Evolutionary conservation across 2,113 vertebrate genomes (phyloP), one percentile per base, ranked within the genome.

Genomic region (Nyctereutes procyonoides): DNA sequence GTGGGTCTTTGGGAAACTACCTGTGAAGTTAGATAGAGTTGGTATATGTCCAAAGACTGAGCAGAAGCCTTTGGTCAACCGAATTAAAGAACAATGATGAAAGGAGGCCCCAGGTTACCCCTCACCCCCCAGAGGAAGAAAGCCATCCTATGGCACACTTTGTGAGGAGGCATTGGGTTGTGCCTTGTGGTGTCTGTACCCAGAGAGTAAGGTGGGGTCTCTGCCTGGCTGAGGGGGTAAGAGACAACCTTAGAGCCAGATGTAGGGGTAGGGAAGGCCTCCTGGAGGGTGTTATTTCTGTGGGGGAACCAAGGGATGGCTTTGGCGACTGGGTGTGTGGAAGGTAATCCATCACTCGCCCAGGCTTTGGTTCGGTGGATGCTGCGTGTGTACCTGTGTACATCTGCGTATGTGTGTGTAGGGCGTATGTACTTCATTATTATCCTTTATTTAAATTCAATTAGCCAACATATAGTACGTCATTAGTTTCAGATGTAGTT

Each of bases 261-360:
- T 20, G 2, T 67, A n/a, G 56, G 60, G 51, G 19, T 10, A 3
- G 60, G 12, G 48, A 51, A 55, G 76, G 22, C 4, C 32, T 15
- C 62, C 32, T 5, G 16, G 19, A 38, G 48, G 26, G 10, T 30
- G 6, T 55, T 60, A 32, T 24, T 16, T n/a, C 43, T 38, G 19
- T 11, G 2, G 19, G 28, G 60, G 87, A 53, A 48, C 15, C n/a
- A 51, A 62, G 28, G 74, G 35, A 22, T 60, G 76, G 11, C 2
- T n/a, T 58, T 60, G 30, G 35, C 3, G 26, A 6, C 76, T n/a
- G 15, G 15, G 2, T 15, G 0, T 26, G 26, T 1, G 0, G 51
- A 48, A 22, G 62, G 19, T 15, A 26, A 58, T 1, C 7, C 58
- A 12, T 22, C 22, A 9, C 58, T 55, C 5, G 16, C 28, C 51